Evolutionary conservation across 2,888 invertebrate species (phyloP), one percentile per base, ranked within the genome.

Genomic region (Trichogramma dendrolimi): DNA sequence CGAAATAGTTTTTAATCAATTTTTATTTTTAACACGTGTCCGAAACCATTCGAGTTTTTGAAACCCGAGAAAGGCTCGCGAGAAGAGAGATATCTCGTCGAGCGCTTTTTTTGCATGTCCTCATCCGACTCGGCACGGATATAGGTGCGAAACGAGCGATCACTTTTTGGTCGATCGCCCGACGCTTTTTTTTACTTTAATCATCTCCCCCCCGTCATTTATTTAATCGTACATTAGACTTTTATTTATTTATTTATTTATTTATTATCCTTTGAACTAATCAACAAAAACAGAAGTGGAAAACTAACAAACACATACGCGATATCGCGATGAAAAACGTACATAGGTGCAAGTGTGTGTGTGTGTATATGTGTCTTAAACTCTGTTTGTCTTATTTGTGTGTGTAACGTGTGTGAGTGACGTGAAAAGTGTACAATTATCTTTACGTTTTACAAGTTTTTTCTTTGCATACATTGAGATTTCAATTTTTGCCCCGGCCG

Each of bases 281-380:
- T 66, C 59, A 66, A 66, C 65, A 66, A 66, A 63, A 66, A 66
- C 63, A 66, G 57, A 61, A 66, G 62, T 62, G 53, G 55, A 57
- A 60, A 62, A 57, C 63, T 61, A 66, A 66, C 65, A 66, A 66
- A 63, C 61, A 63, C 55, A 27, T 27, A 62, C 58, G 63, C 61
- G 55, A 49, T 52, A 27, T 11, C 56, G 63, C 61, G 56, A 47
- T 63, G 47, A 61, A 57, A 61, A 63, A 61, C 48, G 50, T 63
- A 57, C 47, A 61, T 59, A 63, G 63, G 53, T 55, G 56, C 61
- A 58, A 63, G 2, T 64, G 52, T 54, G 6, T 50, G 39, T 54
- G 47, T 50, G 48, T 48, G 42, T 62, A 58, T 55, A 6, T 50
- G 8, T 43, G 46, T 47, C 7, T 14, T 38, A 58, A 11, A 11